These are phyloP conservation scores for Drosophila kuntzei DNA, from an alignment of 2,888 invertebrate species.

Conservation along the genomic window DNA sequence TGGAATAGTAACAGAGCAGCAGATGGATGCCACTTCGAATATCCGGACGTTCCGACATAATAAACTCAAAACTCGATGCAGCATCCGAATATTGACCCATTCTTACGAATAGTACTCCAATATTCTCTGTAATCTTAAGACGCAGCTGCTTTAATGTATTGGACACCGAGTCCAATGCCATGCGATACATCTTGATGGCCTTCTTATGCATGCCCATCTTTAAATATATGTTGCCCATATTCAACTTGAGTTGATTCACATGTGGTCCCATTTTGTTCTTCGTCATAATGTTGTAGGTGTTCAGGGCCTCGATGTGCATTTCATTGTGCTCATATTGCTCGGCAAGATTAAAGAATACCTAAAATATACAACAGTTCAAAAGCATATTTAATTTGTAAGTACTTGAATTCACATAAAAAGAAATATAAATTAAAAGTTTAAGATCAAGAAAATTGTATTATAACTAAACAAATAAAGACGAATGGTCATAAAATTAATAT, in stretches of 20 bases:
- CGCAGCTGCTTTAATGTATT: slow-evolving; percentile 96
- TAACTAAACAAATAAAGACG: too few species aligned
- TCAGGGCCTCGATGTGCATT: slow-evolving; percentile 97
- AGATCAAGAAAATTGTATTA: too few species aligned
- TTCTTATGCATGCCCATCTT: slow-evolving; percentile 97
- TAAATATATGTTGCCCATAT: slow-evolving; percentile 99
- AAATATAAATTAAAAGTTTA: background rate
- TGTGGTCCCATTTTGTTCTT: slow-evolving; percentile 97
- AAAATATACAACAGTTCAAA: slow-evolving; percentile 15
- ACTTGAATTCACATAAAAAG: background rate
- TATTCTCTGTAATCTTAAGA: slow-evolving; percentile 99
- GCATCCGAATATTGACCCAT: slow-evolving; percentile 99
- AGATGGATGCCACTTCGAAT: slow-evolving; percentile 95
- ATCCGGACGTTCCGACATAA: slow-evolving; percentile 97
- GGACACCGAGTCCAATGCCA: slow-evolving; percentile 99
- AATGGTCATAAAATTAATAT: too few species aligned
- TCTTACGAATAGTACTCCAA: slow-evolving; percentile 94
- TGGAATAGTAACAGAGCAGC: slow-evolving; percentile 94
- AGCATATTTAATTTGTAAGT: background rate
- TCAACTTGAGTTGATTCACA: slow-evolving; percentile 96
- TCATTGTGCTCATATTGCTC: slow-evolving; percentile 97
- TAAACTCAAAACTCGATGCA: slow-evolving; percentile 98
- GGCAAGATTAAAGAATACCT: slow-evolving; percentile 98
- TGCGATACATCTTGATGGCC: slow-evolving; percentile 98
- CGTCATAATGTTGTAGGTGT: slow-evolving; percentile 97